Evolutionary conservation across 2,113 vertebrate genomes (phyloP).

Genomic region (Spea multiplicata): DNA sequence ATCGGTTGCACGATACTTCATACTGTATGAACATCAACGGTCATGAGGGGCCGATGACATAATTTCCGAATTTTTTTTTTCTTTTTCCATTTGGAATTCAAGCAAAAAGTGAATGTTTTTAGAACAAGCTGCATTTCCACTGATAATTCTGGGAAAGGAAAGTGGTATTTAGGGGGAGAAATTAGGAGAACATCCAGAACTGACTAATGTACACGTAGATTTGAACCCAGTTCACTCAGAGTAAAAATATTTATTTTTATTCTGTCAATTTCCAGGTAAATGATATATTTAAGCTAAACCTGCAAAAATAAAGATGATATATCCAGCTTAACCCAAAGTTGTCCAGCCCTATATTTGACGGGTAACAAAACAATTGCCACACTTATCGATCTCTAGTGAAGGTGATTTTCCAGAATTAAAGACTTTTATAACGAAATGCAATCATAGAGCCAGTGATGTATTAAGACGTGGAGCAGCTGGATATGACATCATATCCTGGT

Average conservation of each 20-base stretch:
- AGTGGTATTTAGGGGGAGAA: constrained; percentile 1
- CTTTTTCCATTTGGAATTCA: constrained; percentile 16
- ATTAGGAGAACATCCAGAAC: not conserved
- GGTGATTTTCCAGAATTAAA: too few relatives aligned
- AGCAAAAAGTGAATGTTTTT: constrained; percentile 40
- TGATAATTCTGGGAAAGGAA: constrained; percentile 41
- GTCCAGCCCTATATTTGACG: too few relatives aligned
- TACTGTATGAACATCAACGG: constrained; percentile 26
- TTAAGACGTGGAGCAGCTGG: too few relatives aligned
- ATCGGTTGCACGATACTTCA: constrained; percentile 7
- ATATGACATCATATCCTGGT: too few relatives aligned
- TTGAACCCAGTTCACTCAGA: constrained; percentile 14
- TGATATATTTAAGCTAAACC: not conserved
- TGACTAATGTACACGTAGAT: constrained; percentile 20
- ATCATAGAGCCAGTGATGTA: too few relatives aligned
- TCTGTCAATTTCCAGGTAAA: constrained; percentile 1
- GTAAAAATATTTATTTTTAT: constrained; percentile 28
- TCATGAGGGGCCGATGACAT: constrained; percentile 45
- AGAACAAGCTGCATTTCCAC: constrained; percentile 36
- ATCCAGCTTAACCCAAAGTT: too few relatives aligned
- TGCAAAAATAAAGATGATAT: too few relatives aligned
- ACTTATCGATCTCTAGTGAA: too few relatives aligned
- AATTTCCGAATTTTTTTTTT: constrained; percentile 11
- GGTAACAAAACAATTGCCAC: too few relatives aligned
- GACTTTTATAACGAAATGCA: too few relatives aligned